Percentiles rank a stretch among this genome's conserved stretches.
These are phyloP conservation scores for Parthenolecanium corni DNA, from an alignment of 2,888 invertebrate species.

Conservation along the genomic window DNA sequence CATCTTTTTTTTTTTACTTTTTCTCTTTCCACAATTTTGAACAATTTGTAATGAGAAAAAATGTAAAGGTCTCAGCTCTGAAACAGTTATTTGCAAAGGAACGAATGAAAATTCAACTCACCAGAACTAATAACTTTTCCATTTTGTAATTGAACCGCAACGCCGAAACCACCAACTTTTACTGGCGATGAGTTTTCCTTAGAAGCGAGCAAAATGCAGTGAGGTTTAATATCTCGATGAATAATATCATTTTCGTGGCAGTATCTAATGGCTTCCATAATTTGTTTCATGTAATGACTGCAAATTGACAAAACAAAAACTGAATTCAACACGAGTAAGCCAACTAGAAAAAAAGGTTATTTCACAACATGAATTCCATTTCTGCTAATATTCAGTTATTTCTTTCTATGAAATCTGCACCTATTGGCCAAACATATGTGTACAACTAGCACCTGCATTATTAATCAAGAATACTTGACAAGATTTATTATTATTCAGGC, in stretches of 20 bases:
- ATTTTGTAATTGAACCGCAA: constrained; percentile 84
- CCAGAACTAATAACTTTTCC: constrained; percentile 55
- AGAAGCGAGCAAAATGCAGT: constrained; percentile 88
- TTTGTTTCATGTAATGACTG: constrained; percentile 98
- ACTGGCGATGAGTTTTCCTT: constrained; percentile 97
- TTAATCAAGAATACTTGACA: too few relatives aligned
- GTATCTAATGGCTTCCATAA: constrained; percentile 90
- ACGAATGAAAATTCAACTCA: constrained; percentile 36
- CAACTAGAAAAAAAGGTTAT: too few relatives aligned
- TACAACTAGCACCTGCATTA: too few relatives aligned
- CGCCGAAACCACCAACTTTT: constrained; percentile 94
- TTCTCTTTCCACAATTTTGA: neutral
- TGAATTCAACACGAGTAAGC: too few relatives aligned
- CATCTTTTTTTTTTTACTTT: neutral
- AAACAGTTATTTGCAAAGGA: neutral
- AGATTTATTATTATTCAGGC: too few relatives aligned
- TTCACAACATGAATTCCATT: too few relatives aligned
- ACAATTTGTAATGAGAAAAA: too few relatives aligned
- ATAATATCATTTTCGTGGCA: constrained; percentile 97
- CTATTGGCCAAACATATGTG: too few relatives aligned
- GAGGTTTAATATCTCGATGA: constrained; percentile 94
- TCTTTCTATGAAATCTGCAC: too few relatives aligned
- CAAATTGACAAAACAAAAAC: constrained; percentile 32
- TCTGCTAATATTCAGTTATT: too few relatives aligned
- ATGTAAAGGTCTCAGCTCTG: too few relatives aligned